Conservation (phyloP, 2,888 invertebrate species). For the Heliconius aoede region DNA sequence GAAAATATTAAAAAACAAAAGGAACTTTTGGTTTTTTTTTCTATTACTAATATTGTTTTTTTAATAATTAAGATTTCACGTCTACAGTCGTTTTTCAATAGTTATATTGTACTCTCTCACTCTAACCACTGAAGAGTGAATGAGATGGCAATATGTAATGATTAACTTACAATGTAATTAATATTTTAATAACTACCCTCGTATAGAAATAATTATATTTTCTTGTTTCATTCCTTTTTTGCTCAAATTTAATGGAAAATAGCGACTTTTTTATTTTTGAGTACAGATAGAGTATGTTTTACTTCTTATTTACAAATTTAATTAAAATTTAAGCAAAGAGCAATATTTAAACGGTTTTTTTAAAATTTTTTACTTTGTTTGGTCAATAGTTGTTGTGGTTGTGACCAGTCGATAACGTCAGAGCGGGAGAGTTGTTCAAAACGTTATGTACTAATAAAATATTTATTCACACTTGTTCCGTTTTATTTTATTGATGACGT, state of each 20-base stretch:
- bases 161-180: neutral
- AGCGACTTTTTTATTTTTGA: neutral
- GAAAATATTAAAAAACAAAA: neutral
- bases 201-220: neutral
- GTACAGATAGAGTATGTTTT: neutral
- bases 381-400: conserved; percentile 9
- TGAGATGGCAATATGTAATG: conserved; percentile 15
- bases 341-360: neutral
- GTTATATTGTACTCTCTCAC: conserved; percentile 3
- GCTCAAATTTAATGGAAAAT: neutral
- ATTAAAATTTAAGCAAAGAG: neutral
- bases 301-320: neutral
- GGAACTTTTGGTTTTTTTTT: neutral
- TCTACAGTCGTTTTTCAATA: neutral
- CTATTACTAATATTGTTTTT: neutral
- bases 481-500: conserved; percentile 19
- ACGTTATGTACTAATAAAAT: conserved; percentile 44
- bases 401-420: neutral
- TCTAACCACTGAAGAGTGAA: neutral
- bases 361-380: neutral
- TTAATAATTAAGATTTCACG: neutral
- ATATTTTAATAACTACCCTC: neutral
- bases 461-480: conserved; percentile 39
- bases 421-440: conserved; percentile 19
- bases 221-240: neutral